Evolutionary conservation across 2,888 invertebrate genomes (phyloP), one percentile per base, ranked within the genome.

Genomic region (Acronicta leporina): DNA sequence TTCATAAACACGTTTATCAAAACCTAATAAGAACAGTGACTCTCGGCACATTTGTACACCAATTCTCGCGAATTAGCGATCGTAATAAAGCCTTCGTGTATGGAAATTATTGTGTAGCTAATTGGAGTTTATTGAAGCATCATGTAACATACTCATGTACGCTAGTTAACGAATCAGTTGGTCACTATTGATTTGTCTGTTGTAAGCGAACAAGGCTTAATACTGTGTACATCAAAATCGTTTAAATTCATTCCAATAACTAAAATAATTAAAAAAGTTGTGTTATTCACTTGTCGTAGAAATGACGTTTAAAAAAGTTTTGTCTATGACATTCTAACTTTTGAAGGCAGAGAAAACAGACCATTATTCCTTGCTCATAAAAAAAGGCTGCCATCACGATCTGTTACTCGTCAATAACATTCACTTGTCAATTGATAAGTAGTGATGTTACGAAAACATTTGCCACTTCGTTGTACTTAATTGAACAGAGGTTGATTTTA

Each of bases 121-220:
- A 93, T 91, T 87, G 88, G 87, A 81, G 79, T 83, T 92, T 91
- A 93, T 91, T 87, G 88, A 88, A 79, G 77, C 81, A 92, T 92
- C 91, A 92, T 92, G 84, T 88, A 14, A 14, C 55, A 42, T 73
- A 64, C 51, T 75, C 61, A 81, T 70, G 68, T 65, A 63, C 59
- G 66, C 71, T 73, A 63, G 69, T 85, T 83, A 84, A 76, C 80
- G 62, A 70, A 74, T 73, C 71, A 70, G 57, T 77, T 66, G 49
- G 58, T 63, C 59, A 52, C 42, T 15, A 15, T 43, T 73, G 47
- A 43, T 53, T 50, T 15, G 8, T 44, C n/a, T 46, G 9, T 43
- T 46, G 49, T 66, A 49, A 66, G 16, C n/a, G 14, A 43, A 20
- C 27, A 10, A 10, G 11, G 13, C 10, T 48, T n/a, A 3, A 35